These are phyloP conservation scores for Characodon lateralis DNA, from an alignment of 2,797 vertebrate species.

Conservation along the genomic window DNA sequence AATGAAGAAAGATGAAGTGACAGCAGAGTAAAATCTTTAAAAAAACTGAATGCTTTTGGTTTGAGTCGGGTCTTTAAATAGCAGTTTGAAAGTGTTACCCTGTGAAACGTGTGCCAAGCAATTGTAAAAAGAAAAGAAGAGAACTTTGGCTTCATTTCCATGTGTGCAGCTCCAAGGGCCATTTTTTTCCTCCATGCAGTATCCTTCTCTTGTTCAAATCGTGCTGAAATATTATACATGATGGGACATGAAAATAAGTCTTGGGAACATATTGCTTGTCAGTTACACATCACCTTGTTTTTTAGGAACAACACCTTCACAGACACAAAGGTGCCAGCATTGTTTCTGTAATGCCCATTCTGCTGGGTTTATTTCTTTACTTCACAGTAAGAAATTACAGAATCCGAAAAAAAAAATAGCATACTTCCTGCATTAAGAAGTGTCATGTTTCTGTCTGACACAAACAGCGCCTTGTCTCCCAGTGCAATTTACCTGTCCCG, in stretches of 20 bases:
- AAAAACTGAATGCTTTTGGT: neutral
- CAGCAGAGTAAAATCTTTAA: constrained; percentile 21
- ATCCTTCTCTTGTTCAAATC: constrained; percentile 62
- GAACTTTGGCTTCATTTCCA: constrained; percentile 36
- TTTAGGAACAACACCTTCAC: constrained; percentile 55
- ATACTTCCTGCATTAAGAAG: constrained; percentile 74
- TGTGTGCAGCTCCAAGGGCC: constrained; percentile 54
- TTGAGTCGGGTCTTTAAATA: constrained; percentile 40
- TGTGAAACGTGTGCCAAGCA: constrained; percentile 30
- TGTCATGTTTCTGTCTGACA: constrained; percentile 76
- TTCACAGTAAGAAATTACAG: constrained; percentile 59
- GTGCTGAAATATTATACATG: constrained; percentile 57
- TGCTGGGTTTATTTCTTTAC: constrained; percentile 77
- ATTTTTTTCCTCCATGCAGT: constrained; percentile 65
- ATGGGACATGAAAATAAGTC: constrained; percentile 58
- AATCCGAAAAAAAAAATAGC: constrained; percentile 30
- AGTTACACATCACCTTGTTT: constrained; percentile 68
- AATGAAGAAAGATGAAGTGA: constrained; percentile 12
- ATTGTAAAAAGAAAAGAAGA: constrained; percentile 47
- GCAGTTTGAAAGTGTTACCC: constrained; percentile 24
- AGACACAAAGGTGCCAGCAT: constrained; percentile 82
- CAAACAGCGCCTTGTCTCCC: constrained; percentile 64
- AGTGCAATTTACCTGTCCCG: constrained; percentile 74
- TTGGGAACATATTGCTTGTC: constrained; percentile 67
- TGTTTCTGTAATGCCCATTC: constrained; percentile 67